Base-by-base conservation (phyloP, 2,113 vertebrate genomes). In the Crotalus viridis region DNA sequence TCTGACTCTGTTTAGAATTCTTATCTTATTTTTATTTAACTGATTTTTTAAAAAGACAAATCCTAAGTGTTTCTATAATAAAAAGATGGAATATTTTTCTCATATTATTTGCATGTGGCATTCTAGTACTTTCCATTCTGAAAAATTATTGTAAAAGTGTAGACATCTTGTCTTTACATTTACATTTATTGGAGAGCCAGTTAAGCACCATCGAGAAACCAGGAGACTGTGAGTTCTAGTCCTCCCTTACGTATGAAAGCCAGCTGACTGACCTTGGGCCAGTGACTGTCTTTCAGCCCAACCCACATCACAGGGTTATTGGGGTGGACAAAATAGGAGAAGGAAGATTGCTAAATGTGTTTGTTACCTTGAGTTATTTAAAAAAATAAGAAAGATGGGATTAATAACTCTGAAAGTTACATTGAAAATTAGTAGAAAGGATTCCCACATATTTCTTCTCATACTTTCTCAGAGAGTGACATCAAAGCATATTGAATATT, bases 401-500 rank as follows among this genome's bases (percentile, higher is more conserved):
- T 64, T 12, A 26, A 61, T 28, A 64, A 61, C 7, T 59, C 5
- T 24, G 3, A 28, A 64, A 51, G 22, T 91, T 4, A 24, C 26
- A 61, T 33, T 54, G 28, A n/a, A 51, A 61, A 52, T 51, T 59
- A 57, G 39, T 4, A 6, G 9, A 48, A 56, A 48, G 17, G 39
- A 19, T 56, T 85, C 13, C 24, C 22, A 22, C 48, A 74, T 74
- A 22, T 81, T 5, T n/a, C 0, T 10, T 56, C 24, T 92, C 89
- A 93, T 86, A 95, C n/a, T 54, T 90, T 91, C 15, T 85, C 87
- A 26, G 55, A 91, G n/a, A 13, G 1, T 48, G 43, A 10, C 9
- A 59, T 19, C 86, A 54, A 91, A 24, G 9, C 21, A 39, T 21
- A 85, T 51, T 51, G 48, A 43, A 15, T 17, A 13, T 24, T 90